Conservation (phyloP, 2,888 invertebrate species). For the Brachynemurus nebulosus region DNA sequence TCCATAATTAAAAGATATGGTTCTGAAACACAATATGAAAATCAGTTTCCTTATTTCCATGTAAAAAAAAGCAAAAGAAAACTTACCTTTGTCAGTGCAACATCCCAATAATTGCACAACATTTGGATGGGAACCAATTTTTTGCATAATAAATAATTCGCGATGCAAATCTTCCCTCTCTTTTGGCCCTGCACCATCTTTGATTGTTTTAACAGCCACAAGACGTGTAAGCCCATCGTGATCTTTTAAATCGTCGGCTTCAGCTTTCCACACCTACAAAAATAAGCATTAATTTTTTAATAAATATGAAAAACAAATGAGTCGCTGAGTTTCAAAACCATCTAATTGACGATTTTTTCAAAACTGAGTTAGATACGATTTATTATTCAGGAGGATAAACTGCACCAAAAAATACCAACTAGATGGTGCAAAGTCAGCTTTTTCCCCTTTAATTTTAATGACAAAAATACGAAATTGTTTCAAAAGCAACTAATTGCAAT, state of each 20-base stretch:
- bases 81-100: conserved; percentile 65
- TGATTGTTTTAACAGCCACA: conserved; percentile 75
- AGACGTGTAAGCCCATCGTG: conserved; percentile 62
- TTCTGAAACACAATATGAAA: conserved; percentile 46
- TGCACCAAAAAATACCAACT: too few relatives aligned
- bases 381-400: too few relatives aligned
- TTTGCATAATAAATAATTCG: conserved; percentile 68
- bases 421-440: too few relatives aligned
- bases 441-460: too few relatives aligned
- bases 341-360: too few relatives aligned
- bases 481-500: too few relatives aligned
- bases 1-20: conserved; percentile 75
- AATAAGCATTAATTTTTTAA: conserved; percentile 1
- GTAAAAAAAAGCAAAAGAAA: neutral
- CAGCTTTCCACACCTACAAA: conserved; percentile 66
- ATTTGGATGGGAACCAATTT: conserved; percentile 68
- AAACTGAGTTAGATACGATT: too few relatives aligned
- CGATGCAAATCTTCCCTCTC: conserved; percentile 63
- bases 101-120: conserved; percentile 70
- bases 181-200: conserved; percentile 61
- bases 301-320: too few relatives aligned
- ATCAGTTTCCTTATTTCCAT: too few relatives aligned
- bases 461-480: too few relatives aligned
- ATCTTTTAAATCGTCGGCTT: conserved; percentile 65
- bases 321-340: too few relatives aligned